These are phyloP conservation scores for Potamilus streckersoni DNA, from an alignment of 1,140 invertebrate genomes.

Conservation along the genomic window DNA sequence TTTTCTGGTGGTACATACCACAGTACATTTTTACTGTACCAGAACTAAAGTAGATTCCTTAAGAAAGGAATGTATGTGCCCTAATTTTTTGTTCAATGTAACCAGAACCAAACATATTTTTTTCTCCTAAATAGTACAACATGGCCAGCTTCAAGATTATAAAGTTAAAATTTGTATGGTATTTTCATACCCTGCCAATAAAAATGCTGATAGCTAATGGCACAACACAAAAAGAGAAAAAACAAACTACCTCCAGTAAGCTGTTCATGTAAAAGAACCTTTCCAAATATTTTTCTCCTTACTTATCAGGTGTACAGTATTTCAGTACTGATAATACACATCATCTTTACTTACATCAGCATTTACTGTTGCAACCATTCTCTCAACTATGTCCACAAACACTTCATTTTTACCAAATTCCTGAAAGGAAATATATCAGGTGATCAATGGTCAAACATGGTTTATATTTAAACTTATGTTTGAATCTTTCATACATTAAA, in stretches of 20 bases:
- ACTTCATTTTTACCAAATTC: constrained; percentile 54
- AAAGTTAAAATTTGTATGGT: too few relatives aligned
- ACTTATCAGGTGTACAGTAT: background rate
- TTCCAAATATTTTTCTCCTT: background rate
- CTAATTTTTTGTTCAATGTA: too few relatives aligned
- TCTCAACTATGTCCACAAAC: constrained; percentile 62
- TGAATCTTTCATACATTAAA: too few relatives aligned
- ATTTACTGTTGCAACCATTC: constrained; percentile 46
- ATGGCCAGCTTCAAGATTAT: too few relatives aligned
- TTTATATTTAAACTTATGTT: too few relatives aligned
- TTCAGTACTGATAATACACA: background rate
- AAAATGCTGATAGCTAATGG: background rate
- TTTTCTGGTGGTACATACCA: too few relatives aligned
- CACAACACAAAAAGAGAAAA: constrained; percentile 5
- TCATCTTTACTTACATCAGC: constrained; percentile 48
- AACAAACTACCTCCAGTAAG: constrained; percentile 1
- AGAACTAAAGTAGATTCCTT: too few relatives aligned
- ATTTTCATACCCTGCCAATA: too few relatives aligned
- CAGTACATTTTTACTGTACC: too few relatives aligned
- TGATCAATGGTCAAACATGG: background rate
- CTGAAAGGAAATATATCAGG: constrained; percentile 34
- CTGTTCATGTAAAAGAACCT: background rate
- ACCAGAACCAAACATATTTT: too few relatives aligned
- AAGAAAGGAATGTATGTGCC: too few relatives aligned
- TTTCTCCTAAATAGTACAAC: too few relatives aligned